Base-by-base conservation (phyloP, 2,797 vertebrate species). In the Aratinga solstitialis region DNA sequence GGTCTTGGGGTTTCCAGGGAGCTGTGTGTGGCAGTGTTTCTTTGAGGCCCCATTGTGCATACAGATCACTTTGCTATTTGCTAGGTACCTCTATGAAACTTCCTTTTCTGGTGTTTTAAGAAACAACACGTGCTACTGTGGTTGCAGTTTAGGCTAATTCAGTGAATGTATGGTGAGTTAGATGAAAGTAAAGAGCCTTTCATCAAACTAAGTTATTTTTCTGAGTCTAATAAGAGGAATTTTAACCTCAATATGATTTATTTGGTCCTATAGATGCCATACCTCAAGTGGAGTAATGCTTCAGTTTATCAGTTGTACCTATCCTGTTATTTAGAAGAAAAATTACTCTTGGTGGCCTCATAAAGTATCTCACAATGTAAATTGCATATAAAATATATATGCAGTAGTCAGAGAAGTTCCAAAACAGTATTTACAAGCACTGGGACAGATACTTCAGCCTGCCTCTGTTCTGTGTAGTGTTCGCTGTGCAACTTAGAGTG, bases 91-190 rank as follows among this genome's bases (percentile, higher is more conserved):
- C 50, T 51, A 4, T 73, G 82, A 67, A 73, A n/a, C 40, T 11
- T 79, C 34, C 14, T 26, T 59, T 90, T 47, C 22, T 79, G 56
- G 19, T 76, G 43, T 61, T 84, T 50, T 51, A 63, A 73, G 63
- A 62, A 71, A n/a, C 36, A 11, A 29, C 0, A 1, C 14, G 1
- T 0, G 0, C 62, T 75, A 1, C 36, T 82, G 32, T 69, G 40
- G 11, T 51, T 86, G 40, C 29, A 23, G 90, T 88, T 91, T 30
- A 84, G 21, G 47, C 36, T 71, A 45, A 62, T 59, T 75, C 21
- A 29, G 5, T 79, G 59, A 59, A 62, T 29, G 7, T 74, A 26
- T 82, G 47, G 12, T 53, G 47, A 77, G 9, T 42, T 71, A 18
- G 36, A 54, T 72, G 34, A 63, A 86, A 91, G 50, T 61, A 24